Percentiles rank a stretch among this genome's conserved stretches.
Conservation (phyloP, 2,797 vertebrate species). For the Nyctalus aviator region DNA sequence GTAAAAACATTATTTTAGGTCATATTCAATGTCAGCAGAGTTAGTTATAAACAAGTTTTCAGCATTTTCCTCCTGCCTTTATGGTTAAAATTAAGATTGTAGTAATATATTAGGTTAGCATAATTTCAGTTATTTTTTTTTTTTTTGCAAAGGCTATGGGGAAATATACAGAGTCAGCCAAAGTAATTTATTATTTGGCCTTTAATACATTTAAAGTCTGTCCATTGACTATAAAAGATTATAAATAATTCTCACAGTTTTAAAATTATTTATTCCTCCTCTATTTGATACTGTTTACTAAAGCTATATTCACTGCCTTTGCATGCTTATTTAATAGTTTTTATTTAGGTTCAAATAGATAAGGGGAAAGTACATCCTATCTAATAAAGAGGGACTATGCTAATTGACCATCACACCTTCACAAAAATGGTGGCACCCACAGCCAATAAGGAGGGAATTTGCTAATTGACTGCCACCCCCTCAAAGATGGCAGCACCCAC, state of each 20-base stretch:
- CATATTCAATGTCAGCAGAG: neutral
- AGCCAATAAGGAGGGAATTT: too few relatives aligned
- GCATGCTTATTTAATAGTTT: slow-evolving; percentile 23
- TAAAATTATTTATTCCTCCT: slow-evolving; percentile 26
- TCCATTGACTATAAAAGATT: neutral
- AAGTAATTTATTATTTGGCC: slow-evolving; percentile 50
- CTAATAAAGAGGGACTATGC: too few relatives aligned
- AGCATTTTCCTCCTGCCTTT: slow-evolving; percentile 57
- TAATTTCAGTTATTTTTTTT: slow-evolving; percentile 67
- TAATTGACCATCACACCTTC: too few relatives aligned
- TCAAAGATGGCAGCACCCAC: too few relatives aligned
- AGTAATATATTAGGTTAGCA: slow-evolving; percentile 59
- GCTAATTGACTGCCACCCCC: too few relatives aligned
- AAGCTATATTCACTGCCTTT: slow-evolving; percentile 1
- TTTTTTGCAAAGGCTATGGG: slow-evolving; percentile 60
- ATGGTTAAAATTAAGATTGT: slow-evolving; percentile 51
- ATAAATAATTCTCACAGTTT: slow-evolving; percentile 13
- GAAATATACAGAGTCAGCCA: slow-evolving; percentile 55
- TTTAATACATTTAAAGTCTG: slow-evolving; percentile 61
- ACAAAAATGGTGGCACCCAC: too few relatives aligned
- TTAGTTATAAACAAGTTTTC: slow-evolving; percentile 57
- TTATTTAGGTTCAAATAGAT: slow-evolving; percentile 24
- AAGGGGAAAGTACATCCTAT: neutral
- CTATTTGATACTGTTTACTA: slow-evolving; percentile 38
- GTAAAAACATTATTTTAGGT: slow-evolving; percentile 62